These are phyloP conservation scores for Heliconius erato DNA, from an alignment of 2,888 invertebrate species.

Conservation along the genomic window DNA sequence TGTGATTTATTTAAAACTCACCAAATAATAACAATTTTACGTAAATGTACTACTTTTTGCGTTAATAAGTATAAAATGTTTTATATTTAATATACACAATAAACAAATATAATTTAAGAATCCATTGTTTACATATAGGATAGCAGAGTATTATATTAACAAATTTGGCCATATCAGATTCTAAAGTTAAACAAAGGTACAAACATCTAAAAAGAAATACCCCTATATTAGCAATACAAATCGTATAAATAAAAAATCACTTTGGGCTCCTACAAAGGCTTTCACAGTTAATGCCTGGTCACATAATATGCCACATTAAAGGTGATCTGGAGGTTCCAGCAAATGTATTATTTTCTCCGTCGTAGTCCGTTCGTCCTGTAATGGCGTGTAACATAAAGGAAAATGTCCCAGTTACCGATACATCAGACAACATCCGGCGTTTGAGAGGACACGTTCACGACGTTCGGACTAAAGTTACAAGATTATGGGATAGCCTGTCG, in stretches of 20 bases:
- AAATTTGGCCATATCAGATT: too few species aligned
- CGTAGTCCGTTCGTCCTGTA: constrained; percentile 48
- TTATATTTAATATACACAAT: too few species aligned
- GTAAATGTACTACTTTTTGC: too few species aligned
- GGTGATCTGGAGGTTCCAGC: constrained; percentile 12
- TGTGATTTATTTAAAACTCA: too few species aligned
- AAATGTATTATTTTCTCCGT: constrained; percentile 45
- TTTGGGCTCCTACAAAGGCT: neutral
- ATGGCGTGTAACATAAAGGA: constrained; percentile 52
- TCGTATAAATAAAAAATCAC: neutral
- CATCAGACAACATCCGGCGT: constrained; percentile 60
- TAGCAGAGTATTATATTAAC: too few species aligned
- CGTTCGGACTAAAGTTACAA: constrained; percentile 44
- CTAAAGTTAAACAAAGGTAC: too few species aligned
- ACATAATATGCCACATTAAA: constrained; percentile 8
- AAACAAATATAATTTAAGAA: too few species aligned
- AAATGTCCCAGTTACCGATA: constrained; percentile 56
- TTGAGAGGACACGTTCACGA: constrained; percentile 58
- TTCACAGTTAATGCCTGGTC: constrained; percentile 5
- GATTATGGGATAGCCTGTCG: constrained; percentile 56
- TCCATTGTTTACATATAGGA: too few species aligned
- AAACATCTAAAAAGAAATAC: too few species aligned
- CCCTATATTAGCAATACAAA: too few species aligned
- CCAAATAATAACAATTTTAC: too few species aligned
- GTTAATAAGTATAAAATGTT: too few species aligned